phyloP scores from a whole-genome alignment of 2,797 vertebrate species.

The Enteromius fasciolatus region DNA sequence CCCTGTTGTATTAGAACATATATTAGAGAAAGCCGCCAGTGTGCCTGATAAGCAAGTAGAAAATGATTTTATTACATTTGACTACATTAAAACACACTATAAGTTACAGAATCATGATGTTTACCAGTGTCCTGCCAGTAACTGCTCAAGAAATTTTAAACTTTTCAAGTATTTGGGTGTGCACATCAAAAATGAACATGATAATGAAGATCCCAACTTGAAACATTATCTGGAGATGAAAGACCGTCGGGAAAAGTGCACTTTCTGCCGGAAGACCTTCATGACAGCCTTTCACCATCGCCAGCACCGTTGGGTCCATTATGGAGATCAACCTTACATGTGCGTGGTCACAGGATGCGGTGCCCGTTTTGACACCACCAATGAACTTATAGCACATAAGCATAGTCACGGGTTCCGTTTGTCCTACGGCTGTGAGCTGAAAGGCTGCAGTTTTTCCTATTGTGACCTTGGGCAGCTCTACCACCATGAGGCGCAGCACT shows the following conservation, averaged over 20 bases:
- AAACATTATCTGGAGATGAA: slow-evolving; percentile 93
- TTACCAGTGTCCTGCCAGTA: slow-evolving; percentile 91
- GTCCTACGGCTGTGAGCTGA: slow-evolving; percentile 90
- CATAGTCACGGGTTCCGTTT: slow-evolving; percentile 89
- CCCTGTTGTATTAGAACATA: slow-evolving; percentile 76
- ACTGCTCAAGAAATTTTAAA: slow-evolving; percentile 89
- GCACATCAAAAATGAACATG: slow-evolving; percentile 92
- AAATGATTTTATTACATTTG: slow-evolving; percentile 86
- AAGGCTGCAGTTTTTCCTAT: slow-evolving; percentile 91
- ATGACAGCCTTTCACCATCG: slow-evolving; percentile 89
- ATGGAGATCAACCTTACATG: slow-evolving; percentile 85
- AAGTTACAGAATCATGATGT: slow-evolving; percentile 91
- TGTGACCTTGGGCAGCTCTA: slow-evolving; percentile 94
- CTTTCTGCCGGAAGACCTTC: slow-evolving; percentile 92
- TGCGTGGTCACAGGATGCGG: slow-evolving; percentile 91
- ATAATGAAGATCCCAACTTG: slow-evolving; percentile 89
- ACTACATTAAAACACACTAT: slow-evolving; percentile 86
- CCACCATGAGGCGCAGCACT: slow-evolving; percentile 98
- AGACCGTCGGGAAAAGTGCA: slow-evolving; percentile 92
- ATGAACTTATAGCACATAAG: slow-evolving; percentile 92
- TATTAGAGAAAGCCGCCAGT: slow-evolving; percentile 73
- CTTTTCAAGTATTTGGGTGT: slow-evolving; percentile 96
- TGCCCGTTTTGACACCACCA: slow-evolving; percentile 84
- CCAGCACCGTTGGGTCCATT: slow-evolving; percentile 88
- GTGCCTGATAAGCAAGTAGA: slow-evolving; percentile 69